Evolutionary conservation across 2,113 vertebrate species (phyloP).

Genomic region (Microcebus ravelobensis): DNA sequence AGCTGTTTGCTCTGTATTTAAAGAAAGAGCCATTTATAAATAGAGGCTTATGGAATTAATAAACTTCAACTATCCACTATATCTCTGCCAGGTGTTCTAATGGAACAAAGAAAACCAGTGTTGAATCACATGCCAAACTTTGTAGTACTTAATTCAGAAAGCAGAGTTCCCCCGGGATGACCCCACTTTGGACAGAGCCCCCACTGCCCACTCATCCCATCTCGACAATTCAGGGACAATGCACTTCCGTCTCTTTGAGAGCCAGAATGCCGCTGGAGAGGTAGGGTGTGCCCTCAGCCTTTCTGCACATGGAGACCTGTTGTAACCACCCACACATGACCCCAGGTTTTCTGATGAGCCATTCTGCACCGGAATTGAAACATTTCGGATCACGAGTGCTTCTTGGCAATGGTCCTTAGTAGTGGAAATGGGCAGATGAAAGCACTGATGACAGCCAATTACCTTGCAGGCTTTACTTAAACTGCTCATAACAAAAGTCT

Average conservation of each 20-base stretch:
- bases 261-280: background rate
- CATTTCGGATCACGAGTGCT: background rate
- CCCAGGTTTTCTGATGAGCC: background rate
- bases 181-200: constrained; percentile 33
- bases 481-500: background rate
- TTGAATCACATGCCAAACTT: constrained; percentile 59
- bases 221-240: constrained; percentile 39
- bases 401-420: background rate
- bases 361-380: background rate
- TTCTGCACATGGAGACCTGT: background rate
- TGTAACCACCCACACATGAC: background rate
- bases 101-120: constrained; percentile 60
- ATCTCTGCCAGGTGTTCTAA: constrained; percentile 71
- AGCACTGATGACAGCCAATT: background rate
- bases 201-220: constrained; percentile 7
- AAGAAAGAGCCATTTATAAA: constrained; percentile 63
- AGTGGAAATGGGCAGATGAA: background rate
- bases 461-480: background rate
- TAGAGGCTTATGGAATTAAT: constrained; percentile 75
- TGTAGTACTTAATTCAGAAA: constrained; percentile 57
- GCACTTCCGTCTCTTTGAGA: background rate
- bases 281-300: background rate
- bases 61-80: constrained; percentile 73
- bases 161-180: background rate
- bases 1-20: constrained; percentile 62